phyloP scores from a whole-genome alignment of 2,113 vertebrate species.

The Thalassoma bifasciatum region DNA sequence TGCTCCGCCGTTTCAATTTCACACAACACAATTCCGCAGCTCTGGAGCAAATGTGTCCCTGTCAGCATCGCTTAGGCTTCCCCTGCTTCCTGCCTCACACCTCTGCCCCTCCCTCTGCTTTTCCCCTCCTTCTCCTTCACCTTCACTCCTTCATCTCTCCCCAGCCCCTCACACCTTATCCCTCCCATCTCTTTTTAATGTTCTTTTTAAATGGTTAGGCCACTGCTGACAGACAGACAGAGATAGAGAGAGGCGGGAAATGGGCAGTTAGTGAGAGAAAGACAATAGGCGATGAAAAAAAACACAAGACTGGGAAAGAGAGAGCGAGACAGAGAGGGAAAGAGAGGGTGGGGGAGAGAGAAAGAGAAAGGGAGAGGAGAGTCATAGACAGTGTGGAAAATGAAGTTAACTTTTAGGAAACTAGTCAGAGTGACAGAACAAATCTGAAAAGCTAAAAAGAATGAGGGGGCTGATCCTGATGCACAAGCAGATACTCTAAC shows the following conservation, averaged over 20 bases:
- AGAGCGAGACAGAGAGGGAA: no score
- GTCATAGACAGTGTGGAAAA: neutral
- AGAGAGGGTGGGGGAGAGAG: no score
- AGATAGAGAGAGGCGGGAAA: constrained; percentile 39
- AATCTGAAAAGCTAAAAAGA: neutral
- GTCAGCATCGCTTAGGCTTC: constrained; percentile 79
- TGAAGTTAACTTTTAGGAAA: constrained; percentile 11
- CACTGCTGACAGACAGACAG: constrained; percentile 19
- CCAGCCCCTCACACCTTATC: constrained; percentile 28
- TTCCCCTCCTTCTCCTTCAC: constrained; percentile 34
- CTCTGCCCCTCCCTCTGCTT: constrained; percentile 30
- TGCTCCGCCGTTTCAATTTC: constrained; percentile 83
- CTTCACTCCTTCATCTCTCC: constrained; percentile 32
- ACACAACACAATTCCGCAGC: constrained; percentile 83
- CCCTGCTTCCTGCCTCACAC: constrained; percentile 59
- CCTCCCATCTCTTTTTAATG: constrained; percentile 51
- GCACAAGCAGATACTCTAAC: constrained; percentile 19
- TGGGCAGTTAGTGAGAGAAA: constrained; percentile 1
- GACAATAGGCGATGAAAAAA: constrained; percentile 8
- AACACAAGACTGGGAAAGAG: neutral
- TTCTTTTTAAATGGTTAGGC: constrained; percentile 52
- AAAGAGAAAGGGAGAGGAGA: no score
- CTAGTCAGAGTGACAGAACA: neutral
- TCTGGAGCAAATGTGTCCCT: constrained; percentile 82
- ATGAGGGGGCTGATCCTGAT: neutral